Evolutionary conservation across 2,888 invertebrate species (phyloP), one percentile per base, ranked within the genome.

Genomic region (Ligdia adustata): DNA sequence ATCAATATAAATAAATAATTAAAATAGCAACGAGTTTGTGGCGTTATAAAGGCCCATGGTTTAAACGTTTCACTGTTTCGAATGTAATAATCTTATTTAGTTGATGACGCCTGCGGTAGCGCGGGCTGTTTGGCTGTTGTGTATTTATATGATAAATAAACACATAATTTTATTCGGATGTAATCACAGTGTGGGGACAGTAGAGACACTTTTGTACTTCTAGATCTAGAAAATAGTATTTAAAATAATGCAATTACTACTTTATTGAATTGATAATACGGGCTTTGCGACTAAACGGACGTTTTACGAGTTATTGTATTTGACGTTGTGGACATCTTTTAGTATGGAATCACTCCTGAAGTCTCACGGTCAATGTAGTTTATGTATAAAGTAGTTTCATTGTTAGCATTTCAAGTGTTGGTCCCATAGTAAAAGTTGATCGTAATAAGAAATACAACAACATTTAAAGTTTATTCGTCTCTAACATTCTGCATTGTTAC

Each of bases 61-160:
- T 38, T 37, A 47, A 47, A 48, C 48, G 37, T 32, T 47, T 47
- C 55, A 49, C 50, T 52, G 52, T 55, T 51, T 39, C 35, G 11
- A 47, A 43, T 42, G 32, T 35, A 44, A 57, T 60, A 60, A 69
- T 71, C 63, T 68, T 67, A 49, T 68, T 64, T 66, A 65, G 67
- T 62, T 63, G 50, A 59, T 59, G 15, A 32, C 50, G n/a, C 64
- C 68, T 53, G 65, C 57, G 38, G 28, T 57, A 55, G 58, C 60
- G 59, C 67, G 53, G 69, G 65, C 52, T 35, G 53, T 75, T 79
- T 75, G 75, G 79, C 82, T 85, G 82, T 87, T 87, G 81, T 87
- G 72, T 85, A 80, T 76, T 73, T 75, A 76, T 62, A 63, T 63
- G 55, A 64, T 68, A 48, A 53, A 54, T 50, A 31, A 52, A 55